phyloP scores from a whole-genome alignment of 1,140 invertebrate genomes.

The Hycleus phaleratus region DNA sequence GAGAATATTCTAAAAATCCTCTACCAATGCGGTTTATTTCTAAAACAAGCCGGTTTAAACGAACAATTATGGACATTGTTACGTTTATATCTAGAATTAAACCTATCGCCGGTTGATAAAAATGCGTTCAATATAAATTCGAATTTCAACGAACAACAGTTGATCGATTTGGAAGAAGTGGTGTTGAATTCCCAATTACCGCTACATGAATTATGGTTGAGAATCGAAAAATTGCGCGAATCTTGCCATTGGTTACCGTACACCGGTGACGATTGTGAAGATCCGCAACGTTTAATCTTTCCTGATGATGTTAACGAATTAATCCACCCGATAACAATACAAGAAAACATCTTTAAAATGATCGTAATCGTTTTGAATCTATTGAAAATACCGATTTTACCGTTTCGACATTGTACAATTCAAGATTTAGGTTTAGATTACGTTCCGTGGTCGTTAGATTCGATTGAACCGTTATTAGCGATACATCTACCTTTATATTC shows the following conservation, averaged over 20 bases:
- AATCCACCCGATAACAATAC: constrained; percentile 53
- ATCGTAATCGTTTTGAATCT: constrained; percentile 47
- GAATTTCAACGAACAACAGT: constrained; percentile 44
- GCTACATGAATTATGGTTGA: constrained; percentile 57
- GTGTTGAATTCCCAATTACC: constrained; percentile 55
- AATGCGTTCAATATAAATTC: constrained; percentile 41
- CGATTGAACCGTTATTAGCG: constrained; percentile 45
- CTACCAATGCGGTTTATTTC: constrained; percentile 52
- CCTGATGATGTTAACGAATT: constrained; percentile 55
- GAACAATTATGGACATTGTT: constrained; percentile 58
- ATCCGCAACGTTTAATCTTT: constrained; percentile 50
- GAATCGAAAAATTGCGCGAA: constrained; percentile 55
- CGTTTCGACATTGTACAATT: constrained; percentile 42
- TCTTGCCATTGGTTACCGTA: constrained; percentile 52
- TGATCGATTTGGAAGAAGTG: constrained; percentile 56
- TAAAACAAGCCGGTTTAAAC: constrained; percentile 57
- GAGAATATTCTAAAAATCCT: constrained; percentile 46
- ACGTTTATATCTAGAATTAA: constrained; percentile 51
- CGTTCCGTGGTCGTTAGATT: constrained; percentile 46
- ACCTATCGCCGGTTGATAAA: constrained; percentile 42
- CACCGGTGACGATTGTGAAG: constrained; percentile 35
- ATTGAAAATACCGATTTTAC: constrained; percentile 53
- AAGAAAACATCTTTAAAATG: constrained; percentile 46
- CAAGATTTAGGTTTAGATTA: constrained; percentile 43
- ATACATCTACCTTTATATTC: constrained; percentile 33